A percentile compares a stretch with the other conserved stretches of the same genome.
Conservation (phyloP, 2,888 invertebrate genomes). For the Acrobasis consociella region DNA sequence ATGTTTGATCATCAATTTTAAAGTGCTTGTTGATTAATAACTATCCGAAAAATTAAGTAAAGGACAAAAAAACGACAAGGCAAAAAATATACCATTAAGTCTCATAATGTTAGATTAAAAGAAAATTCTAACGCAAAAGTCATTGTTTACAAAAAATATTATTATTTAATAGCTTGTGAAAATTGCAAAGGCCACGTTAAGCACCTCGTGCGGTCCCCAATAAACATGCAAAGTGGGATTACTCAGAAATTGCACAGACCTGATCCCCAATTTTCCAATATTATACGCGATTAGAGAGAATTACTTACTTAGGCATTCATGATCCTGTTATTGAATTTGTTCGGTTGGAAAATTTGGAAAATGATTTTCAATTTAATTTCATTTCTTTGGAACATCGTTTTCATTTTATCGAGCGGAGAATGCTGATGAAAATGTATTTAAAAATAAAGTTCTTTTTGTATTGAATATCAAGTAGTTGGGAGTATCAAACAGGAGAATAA, state of each 20-base stretch:
- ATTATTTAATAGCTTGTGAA: not conserved
- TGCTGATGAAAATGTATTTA: no score
- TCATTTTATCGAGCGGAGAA: not conserved
- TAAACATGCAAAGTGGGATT: slow-evolving; percentile 2
- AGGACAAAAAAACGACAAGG: no score
- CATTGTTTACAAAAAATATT: not conserved
- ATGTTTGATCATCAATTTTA: no score
- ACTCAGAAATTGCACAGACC: not conserved
- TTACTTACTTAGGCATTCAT: slow-evolving; percentile 2
- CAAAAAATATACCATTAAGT: no score
- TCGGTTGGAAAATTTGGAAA: not conserved
- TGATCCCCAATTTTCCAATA: slow-evolving; percentile 3
- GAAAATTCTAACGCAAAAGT: not conserved
- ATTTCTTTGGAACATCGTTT: not conserved
- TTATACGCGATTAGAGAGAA: slow-evolving; percentile 2
- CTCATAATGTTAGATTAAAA: no score
- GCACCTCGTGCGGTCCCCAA: not conserved
- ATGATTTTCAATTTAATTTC: not conserved
- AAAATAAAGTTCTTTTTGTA: no score
- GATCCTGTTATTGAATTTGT: slow-evolving; percentile 1
- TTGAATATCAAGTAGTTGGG: not conserved
- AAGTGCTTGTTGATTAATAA: no score
- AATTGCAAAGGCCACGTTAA: not conserved
- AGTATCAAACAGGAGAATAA: no score
- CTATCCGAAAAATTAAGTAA: no score